Evolutionary conservation across 2,888 invertebrate species (phyloP), one percentile per base, ranked within the genome.

Genomic region (Drosophila siamana): DNA sequence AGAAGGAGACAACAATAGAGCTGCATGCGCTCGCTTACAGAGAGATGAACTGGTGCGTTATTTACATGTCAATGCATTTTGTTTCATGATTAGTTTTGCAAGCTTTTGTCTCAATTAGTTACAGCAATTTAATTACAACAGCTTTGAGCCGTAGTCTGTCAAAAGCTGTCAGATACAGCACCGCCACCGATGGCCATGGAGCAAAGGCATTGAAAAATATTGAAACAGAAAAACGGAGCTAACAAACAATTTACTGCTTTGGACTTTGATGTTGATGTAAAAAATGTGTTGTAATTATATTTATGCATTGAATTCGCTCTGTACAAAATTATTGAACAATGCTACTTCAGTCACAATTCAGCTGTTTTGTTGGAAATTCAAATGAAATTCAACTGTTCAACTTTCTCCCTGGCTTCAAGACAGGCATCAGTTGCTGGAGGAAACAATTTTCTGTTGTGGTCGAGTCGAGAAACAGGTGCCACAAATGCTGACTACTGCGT

Each of bases 11-110:
- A 24, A 46, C 40, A 41, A 65, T 16, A 28, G 26, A 8, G 43
- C 19, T 51, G 38, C 30, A n/a, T n/a, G 15, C 13, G 2, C 41
- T 4, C 33, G 33, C n/a, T 5, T 30, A 57, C 6, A 33, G 13
- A 30, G 47, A 66, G 48, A 60, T 67, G 72, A 75, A 78, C 60
- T 75, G 72, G 60, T 67, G 71, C 57, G 80, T 74, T 85, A 74
- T 83, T 83, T 75, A 83, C 83, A 86, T 83, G 75, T 69, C 83
- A 83, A 70, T 83, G 83, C 57, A 68, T 78, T 80, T 80, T 48
- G 69, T 67, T 75, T 72, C 46, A 65, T 69, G 83, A 82, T 82
- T 82, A 82, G 82, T 79, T 73, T 59, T 50, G 59, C 46, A n/a
- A 15, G 47, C 68, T 56, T 74, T 70, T 74, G 59, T 74, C 63